A percentile compares a stretch with the other conserved stretches of the same genome.
Evolutionary conservation across 2,113 vertebrate species (phyloP).

Genomic region (Menura novaehollandiae): DNA sequence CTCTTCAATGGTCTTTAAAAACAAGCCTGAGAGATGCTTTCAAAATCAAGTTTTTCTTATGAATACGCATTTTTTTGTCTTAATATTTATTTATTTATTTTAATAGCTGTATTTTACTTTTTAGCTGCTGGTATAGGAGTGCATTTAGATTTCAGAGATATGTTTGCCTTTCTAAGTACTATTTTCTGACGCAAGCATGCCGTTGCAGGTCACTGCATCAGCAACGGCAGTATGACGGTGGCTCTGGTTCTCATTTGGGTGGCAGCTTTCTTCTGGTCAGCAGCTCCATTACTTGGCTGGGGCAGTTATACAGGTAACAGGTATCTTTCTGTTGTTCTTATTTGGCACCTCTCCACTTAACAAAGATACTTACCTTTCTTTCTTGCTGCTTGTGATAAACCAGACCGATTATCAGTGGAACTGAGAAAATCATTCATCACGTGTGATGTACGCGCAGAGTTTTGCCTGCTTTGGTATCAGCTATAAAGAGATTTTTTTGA

Average conservation of each 20-base stretch:
- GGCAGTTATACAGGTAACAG: slow-evolving; percentile 86
- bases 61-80: not conserved
- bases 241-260: slow-evolving; percentile 82
- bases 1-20: not conserved
- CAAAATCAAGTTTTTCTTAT: not conserved
- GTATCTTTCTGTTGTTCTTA: not conserved
- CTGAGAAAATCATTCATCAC: not conserved
- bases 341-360: not conserved
- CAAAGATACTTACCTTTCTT: not conserved
- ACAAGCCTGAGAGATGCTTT: not conserved
- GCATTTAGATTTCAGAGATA: not conserved
- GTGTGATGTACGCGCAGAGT: fast-evolving
- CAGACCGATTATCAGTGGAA: not conserved
- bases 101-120: not conserved
- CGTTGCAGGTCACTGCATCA: slow-evolving; percentile 79
- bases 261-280: slow-evolving; percentile 84
- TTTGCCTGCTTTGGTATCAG: not conserved
- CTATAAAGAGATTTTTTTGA: not conserved
- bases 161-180: not conserved
- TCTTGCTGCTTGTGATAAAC: not conserved
- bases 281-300: slow-evolving; percentile 85
- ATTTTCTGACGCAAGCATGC: not conserved
- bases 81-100: not conserved
- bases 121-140: not conserved
- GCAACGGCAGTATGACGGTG: slow-evolving; percentile 73